Conservation (phyloP, 2,113 vertebrate genomes). For the Vicugna pacos region DNA sequence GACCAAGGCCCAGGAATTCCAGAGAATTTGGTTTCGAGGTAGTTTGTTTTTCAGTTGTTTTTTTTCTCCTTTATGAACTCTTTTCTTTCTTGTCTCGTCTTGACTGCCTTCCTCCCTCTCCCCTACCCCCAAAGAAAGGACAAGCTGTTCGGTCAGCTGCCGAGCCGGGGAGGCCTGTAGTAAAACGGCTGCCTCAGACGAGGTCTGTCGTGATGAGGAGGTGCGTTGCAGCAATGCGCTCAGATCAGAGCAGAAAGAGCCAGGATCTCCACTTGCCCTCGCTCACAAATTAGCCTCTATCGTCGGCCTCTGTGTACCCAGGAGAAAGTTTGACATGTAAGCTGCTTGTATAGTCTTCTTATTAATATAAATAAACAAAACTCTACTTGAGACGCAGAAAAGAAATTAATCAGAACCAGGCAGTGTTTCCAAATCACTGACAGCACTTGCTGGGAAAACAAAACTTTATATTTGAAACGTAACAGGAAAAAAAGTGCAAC, state of each 20-base stretch:
- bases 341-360: conserved; percentile 56
- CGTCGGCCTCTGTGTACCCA: neutral
- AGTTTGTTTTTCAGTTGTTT: neutral
- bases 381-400: conserved; percentile 39
- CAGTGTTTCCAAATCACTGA: conserved; percentile 65
- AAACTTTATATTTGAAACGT: conserved; percentile 68
- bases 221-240: neutral
- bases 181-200: neutral
- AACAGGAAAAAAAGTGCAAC: conserved; percentile 41
- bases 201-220: neutral
- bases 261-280: neutral
- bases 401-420: conserved; percentile 69
- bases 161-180: neutral
- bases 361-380: conserved; percentile 72
- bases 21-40: neutral
- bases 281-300: neutral
- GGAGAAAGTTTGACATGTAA: conserved; percentile 32
- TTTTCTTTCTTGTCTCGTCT: neutral
- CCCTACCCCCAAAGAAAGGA: neutral
- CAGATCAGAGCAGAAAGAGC: neutral
- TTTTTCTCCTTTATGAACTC: neutral
- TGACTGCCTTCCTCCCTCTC: neutral
- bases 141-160: neutral
- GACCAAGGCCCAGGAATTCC: neutral
- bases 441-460: conserved; percentile 64